Conservation (phyloP, 2,113 vertebrate species). For the Lichenostomus cassidix region DNA sequence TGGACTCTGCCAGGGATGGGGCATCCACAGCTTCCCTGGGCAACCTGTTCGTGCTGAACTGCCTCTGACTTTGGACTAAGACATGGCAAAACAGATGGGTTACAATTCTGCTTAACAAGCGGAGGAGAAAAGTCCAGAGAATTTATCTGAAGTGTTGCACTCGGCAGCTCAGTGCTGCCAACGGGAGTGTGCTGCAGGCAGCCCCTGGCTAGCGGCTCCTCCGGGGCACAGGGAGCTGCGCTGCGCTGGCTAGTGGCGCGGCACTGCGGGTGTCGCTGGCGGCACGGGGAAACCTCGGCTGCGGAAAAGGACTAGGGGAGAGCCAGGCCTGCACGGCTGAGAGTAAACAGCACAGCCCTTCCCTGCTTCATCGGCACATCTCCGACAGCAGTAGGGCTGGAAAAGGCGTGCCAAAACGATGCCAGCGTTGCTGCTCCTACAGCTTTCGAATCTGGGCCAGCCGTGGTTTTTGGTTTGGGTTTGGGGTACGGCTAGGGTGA, state of each 20-base stretch:
- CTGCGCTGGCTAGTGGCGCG: background rate
- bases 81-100: fast-evolving
- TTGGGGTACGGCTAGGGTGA: too few relatives aligned
- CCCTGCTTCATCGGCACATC: background rate
- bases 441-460: too few relatives aligned
- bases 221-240: fast-evolving
- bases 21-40: background rate
- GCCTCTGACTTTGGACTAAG: background rate
- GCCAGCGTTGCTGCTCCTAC: too few relatives aligned
- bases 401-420: too few relatives aligned
- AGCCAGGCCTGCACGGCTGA: fast-evolving
- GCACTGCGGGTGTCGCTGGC: background rate
- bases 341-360: fast-evolving
- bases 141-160: fast-evolving
- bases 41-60: background rate
- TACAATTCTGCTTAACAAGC: fast-evolving
- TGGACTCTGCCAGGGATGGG: fast-evolving
- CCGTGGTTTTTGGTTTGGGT: too few relatives aligned
- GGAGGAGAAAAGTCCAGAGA: background rate
- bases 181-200: fast-evolving
- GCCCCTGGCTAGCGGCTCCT: fast-evolving
- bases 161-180: fast-evolving
- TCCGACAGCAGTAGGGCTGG: too few relatives aligned
- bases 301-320: background rate
- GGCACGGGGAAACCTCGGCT: background rate